phyloP scores from a whole-genome alignment of 2,797 vertebrate species.

The Rhabdophis nuchalis region DNA sequence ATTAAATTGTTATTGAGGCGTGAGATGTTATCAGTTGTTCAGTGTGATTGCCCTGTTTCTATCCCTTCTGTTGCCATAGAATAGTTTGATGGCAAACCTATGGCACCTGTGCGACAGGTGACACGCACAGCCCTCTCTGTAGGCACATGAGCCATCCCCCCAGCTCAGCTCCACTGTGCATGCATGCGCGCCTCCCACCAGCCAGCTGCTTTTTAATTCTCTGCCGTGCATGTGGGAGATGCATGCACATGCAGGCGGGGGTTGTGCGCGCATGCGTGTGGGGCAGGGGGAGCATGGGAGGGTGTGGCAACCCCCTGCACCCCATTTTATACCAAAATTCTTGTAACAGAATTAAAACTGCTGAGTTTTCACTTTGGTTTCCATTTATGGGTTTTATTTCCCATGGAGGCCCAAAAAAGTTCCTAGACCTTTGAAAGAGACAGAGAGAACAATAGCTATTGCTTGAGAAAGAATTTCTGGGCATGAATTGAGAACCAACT shows the following conservation, averaged over 20 bases:
- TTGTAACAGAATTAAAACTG: neutral
- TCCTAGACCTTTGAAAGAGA: neutral
- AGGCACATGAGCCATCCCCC: too few species aligned
- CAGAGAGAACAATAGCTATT: neutral
- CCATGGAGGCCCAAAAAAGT: neutral
- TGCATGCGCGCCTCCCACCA: too few species aligned
- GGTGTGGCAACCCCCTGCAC: too few species aligned
- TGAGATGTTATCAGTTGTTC: conserved; percentile 32
- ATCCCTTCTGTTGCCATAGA: neutral
- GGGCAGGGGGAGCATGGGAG: too few species aligned
- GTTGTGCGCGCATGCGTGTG: too few species aligned
- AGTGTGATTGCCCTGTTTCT: conserved; percentile 19
- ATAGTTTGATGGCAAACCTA: neutral
- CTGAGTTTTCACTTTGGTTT: neutral
- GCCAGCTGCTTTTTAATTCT: too few species aligned
- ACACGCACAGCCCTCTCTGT: too few species aligned
- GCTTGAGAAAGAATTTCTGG: neutral
- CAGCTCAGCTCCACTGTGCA: too few species aligned
- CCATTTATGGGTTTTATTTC: neutral
- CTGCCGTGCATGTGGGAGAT: too few species aligned
- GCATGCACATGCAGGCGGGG: too few species aligned
- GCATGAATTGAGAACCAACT: neutral
- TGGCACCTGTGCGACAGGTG: too few species aligned
- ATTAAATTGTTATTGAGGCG: conserved; percentile 10
- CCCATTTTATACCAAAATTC: neutral